Conservation (phyloP, 2,113 vertebrate genomes). For the Oostethus manadensis region DNA sequence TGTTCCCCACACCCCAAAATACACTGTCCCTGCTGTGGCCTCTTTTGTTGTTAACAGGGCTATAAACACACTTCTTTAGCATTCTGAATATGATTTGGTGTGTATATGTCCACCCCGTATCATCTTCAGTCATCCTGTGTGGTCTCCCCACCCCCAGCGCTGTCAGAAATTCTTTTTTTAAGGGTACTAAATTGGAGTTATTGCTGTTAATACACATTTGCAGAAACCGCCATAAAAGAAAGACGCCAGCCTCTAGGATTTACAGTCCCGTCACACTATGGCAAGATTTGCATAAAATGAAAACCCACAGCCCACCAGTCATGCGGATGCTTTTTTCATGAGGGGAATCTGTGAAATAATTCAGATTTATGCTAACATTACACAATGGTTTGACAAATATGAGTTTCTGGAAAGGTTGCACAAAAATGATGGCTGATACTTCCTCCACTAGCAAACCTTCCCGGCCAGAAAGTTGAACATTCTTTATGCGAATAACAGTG, state of each 20-base stretch:
- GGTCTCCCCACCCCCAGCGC: slow-evolving; percentile 11
- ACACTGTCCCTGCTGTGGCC: slow-evolving; percentile 31
- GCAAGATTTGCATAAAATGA: not conserved
- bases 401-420: too few relatives aligned
- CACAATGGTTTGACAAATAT: not conserved
- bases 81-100: not conserved
- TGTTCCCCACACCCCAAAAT: slow-evolving; percentile 13
- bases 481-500: too few relatives aligned
- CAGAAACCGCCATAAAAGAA: not conserved
- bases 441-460: too few relatives aligned
- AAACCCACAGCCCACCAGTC: not conserved
- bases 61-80: slow-evolving; percentile 43
- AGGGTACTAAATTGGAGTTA: not conserved
- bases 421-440: too few relatives aligned
- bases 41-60: slow-evolving; percentile 40
- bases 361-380: not conserved
- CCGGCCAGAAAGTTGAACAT: too few relatives aligned
- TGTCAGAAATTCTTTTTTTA: slow-evolving; percentile 15
- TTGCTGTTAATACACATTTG: slow-evolving; percentile 1
- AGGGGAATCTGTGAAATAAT: not conserved
- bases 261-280: not conserved
- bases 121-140: slow-evolving; percentile 31
- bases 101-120: slow-evolving; percentile 19
- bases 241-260: not conserved
- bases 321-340: not conserved